Conservation (phyloP, 2,797 vertebrate species). For the Eulemur rubriventer region DNA sequence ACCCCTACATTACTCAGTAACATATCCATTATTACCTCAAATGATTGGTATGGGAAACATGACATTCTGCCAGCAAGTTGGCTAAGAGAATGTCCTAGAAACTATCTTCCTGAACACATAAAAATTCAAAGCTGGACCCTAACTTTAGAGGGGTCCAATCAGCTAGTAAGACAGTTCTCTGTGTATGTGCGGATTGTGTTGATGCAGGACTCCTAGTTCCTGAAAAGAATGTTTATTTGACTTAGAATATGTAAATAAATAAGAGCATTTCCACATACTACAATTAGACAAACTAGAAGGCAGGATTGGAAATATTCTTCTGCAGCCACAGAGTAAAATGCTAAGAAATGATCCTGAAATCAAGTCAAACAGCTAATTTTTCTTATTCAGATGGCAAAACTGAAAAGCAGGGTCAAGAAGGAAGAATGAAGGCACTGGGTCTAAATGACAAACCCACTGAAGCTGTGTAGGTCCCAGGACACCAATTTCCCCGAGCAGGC, state of each 20-base stretch:
- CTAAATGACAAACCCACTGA: background rate
- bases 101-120: background rate
- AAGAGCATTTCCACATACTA: constrained; percentile 32
- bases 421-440: background rate
- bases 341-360: constrained; percentile 59
- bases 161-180: background rate
- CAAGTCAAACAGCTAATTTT: constrained; percentile 27
- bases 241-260: constrained; percentile 52
- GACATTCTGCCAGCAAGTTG: background rate
- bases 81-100: background rate
- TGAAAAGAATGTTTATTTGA: constrained; percentile 60
- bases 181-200: constrained; percentile 5
- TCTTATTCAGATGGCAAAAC: constrained; percentile 45
- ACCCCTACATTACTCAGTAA: background rate
- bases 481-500: background rate
- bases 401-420: constrained; percentile 5
- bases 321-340: constrained; percentile 37
- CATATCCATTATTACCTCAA: constrained; percentile 27
- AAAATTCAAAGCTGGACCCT: constrained; percentile 2
- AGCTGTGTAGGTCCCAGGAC: background rate
- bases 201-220: constrained; percentile 14
- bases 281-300: constrained; percentile 48
- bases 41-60: background rate
- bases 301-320: constrained; percentile 55
- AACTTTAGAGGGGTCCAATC: background rate